Percentiles rank a stretch among this genome's conserved stretches.
phyloP scores from a whole-genome alignment of 2,888 invertebrate species.

The Stenotaenia linearis region DNA sequence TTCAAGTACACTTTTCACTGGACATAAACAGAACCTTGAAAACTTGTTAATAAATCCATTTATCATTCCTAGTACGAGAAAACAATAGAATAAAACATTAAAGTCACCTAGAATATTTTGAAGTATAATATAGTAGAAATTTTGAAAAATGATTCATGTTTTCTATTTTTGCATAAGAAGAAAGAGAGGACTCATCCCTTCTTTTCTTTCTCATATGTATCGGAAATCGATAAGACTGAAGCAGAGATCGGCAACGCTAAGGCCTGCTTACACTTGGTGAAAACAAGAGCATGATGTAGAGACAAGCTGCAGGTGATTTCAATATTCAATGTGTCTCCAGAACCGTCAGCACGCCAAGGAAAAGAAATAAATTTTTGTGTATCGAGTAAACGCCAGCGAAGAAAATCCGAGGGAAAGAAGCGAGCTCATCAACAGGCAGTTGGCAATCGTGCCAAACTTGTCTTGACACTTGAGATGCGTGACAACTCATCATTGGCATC shows the following conservation, averaged over 20 bases:
- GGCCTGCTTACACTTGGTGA: constrained; percentile 24
- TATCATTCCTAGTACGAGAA: background rate
- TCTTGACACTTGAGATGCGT: constrained; percentile 17
- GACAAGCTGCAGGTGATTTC: constrained; percentile 23
- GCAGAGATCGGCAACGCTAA: constrained; percentile 20
- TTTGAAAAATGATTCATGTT: constrained; percentile 5
- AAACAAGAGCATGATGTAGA: constrained; percentile 26
- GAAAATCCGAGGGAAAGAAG: background rate
- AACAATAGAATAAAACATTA: background rate
- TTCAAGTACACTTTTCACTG: background rate
- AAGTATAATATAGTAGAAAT: too few species aligned
- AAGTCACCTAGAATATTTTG: background rate
- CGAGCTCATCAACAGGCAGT: constrained; percentile 17
- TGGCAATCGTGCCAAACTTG: constrained; percentile 6
- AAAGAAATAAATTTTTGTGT: constrained; percentile 21
- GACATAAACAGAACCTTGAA: background rate
- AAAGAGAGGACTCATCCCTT: constrained; percentile 7
- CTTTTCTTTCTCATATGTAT: constrained; percentile 21
- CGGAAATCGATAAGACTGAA: constrained; percentile 23
- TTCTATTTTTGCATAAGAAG: constrained; percentile 19
- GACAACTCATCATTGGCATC: constrained; percentile 21
- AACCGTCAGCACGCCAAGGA: background rate
- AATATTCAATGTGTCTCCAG: constrained; percentile 11
- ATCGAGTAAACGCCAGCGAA: background rate
- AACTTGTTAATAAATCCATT: background rate